Base-by-base conservation (phyloP, 2,888 invertebrate genomes). In the Globia sparganii region DNA sequence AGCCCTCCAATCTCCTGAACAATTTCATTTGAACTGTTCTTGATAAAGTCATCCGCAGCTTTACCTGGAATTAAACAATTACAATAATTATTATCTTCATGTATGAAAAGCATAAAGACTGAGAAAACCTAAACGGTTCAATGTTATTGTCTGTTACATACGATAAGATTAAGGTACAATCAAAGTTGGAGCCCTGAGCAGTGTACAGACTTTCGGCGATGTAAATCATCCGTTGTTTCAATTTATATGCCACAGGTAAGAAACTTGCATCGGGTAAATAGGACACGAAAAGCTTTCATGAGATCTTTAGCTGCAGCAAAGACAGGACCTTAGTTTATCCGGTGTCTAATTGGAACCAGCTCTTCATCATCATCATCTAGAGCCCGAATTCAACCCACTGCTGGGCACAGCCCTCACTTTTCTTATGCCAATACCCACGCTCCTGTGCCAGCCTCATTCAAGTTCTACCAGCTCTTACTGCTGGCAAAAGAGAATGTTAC, bases 1-100 rank as follows among this genome's bases (percentile, higher is more conserved):
- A 15, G 0, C 2, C 2, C 1, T 31, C 77, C 86, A 40, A 87
- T 71, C 13, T 81, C 79, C 1, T 49, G 3, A 0, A 87, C 9
- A 1, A 86, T 13, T 21, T 56, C 77, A 61, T 76, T 71, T 25
- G 77, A 37, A 72, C 21, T 46, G 13, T 59, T 68, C 58, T 65
- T 71, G 3, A 84, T 40, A 0, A 79, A 0, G 0, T 79, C 69
- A 3, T 40, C 8, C 0, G 64, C 9, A 46, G 79, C 85, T 5
- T 58, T 5, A 2, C 69, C 87, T 86, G 72, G 6, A 77, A 77
- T 37, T 1, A 8, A 34, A n/a, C 58, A 56, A 66, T 2, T 1
- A 28, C 21, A 46, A 18, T 28, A n/a, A n/a, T n/a, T n/a, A 53
- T 80, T 58, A 70, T 9, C 1, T n/a, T 0, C 40, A 25, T 25